These are phyloP conservation scores for Vipera ursinii DNA, from an alignment of 2,797 vertebrate species.

Conservation along the genomic window DNA sequence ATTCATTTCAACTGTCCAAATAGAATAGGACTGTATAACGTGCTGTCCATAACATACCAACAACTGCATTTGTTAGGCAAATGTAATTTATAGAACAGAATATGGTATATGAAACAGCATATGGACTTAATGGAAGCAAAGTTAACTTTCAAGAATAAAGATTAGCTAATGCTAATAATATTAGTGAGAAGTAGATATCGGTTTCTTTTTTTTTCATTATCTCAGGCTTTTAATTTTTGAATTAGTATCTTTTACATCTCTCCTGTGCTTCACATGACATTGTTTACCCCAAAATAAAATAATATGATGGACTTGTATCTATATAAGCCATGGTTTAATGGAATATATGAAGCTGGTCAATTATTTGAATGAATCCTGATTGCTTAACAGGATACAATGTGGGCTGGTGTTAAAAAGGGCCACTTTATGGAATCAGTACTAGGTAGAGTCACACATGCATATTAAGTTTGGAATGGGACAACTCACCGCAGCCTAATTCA, in stretches of 20 bases:
- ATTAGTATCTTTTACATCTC: background rate
- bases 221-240: background rate
- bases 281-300: background rate
- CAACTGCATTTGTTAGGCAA: background rate
- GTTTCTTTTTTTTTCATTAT: background rate
- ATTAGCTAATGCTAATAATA: background rate
- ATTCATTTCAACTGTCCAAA: background rate
- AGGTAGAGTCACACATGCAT: background rate
- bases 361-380: background rate
- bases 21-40: background rate
- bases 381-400: background rate
- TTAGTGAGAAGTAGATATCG: background rate
- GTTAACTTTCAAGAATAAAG: background rate
- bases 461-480: too few species aligned
- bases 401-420: background rate
- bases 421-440: background rate
- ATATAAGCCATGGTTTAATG: background rate
- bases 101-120: background rate
- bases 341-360: background rate
- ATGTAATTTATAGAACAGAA: background rate
- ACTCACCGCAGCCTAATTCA: too few species aligned
- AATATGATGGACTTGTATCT: background rate
- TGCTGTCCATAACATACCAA: background rate
- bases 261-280: background rate
- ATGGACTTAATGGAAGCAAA: background rate